Evolutionary conservation across 2,797 vertebrate species (phyloP), one percentile per base, ranked within the genome.

Genomic region (Apodemus agrarius): DNA sequence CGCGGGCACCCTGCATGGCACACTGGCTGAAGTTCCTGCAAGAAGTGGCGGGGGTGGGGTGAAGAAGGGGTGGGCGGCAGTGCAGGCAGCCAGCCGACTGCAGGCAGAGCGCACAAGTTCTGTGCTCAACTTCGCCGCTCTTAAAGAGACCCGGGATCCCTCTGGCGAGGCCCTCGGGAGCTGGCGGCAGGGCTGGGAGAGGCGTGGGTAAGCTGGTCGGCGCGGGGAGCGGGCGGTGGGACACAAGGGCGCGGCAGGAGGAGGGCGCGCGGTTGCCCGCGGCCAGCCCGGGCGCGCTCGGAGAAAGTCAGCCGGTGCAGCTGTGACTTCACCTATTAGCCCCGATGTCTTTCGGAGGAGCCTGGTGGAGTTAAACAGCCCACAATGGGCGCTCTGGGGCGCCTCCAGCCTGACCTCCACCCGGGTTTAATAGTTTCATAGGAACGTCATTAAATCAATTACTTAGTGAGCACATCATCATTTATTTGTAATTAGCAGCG

Each of bases 361-460:
- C 98, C 98, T 97, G 98, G 98, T 96, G 98, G 99, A 99, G 99
- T 99, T 99, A 99, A 99, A 99, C 99, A 99, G 99, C 99, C 98
- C 98, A 99, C 99, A 99, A 98, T 99, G 99, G 98, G 98, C 99
- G 97, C 99, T 98, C 98, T 98, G 98, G 99, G 99, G 99, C 98
- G 98, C 98, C 98, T 98, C 98, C 98, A 98, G 97, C 96, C 98
- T 99, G 99, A 99, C 99, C 99, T 99, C 98, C 98, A 98, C 99
- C 98, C 98, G 98, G 98, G 98, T 99, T 99, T 99, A 99, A 99
- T 99, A 99, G 98, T 99, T 99, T 99, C 98, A 99, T 99, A 99
- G 98, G 98, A 99, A 99, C 99, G 99, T 99, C 99, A 99, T 99
- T 99, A 99, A 99, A 99, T 99, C 99, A 99, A 99, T 99, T 99